Conservation (phyloP, 2,888 invertebrate species). For the Galeopsomyia nigrocyanea region DNA sequence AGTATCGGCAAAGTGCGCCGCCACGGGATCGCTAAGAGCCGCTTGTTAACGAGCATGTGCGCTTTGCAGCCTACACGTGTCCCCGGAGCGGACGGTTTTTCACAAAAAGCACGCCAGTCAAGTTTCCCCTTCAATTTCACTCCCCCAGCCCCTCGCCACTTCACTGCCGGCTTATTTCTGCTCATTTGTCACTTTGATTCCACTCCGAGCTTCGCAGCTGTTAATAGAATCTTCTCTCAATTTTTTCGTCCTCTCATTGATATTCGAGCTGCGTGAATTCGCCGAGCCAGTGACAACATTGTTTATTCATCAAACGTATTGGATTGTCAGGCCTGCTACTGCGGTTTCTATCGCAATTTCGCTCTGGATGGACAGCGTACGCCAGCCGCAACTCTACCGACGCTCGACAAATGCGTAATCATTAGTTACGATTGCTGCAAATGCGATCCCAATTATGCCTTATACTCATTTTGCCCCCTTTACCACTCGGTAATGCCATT, state of each 20-base stretch:
- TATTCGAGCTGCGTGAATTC: background rate
- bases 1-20: constrained; percentile 51
- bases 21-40: constrained; percentile 42
- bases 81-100: background rate
- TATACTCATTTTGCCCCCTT: too few species aligned
- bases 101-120: background rate
- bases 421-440: constrained; percentile 36
- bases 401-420: constrained; percentile 25
- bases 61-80: constrained; percentile 8
- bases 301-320: constrained; percentile 30
- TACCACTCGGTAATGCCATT: background rate
- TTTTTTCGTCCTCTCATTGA: background rate
- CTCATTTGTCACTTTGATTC: too few species aligned
- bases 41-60: constrained; percentile 46
- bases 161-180: too few species aligned
- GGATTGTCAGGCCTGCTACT: constrained; percentile 13
- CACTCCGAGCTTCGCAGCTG: background rate
- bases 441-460: constrained; percentile 31
- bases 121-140: too few species aligned
- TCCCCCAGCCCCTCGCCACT: too few species aligned
- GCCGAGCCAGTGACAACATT: background rate
- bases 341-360: constrained; percentile 10
- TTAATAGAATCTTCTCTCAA: background rate
- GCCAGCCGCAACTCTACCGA: constrained; percentile 8
- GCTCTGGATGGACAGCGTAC: background rate